phyloP scores from a whole-genome alignment of 1,140 invertebrate genomes.

The Colletes gigas region DNA sequence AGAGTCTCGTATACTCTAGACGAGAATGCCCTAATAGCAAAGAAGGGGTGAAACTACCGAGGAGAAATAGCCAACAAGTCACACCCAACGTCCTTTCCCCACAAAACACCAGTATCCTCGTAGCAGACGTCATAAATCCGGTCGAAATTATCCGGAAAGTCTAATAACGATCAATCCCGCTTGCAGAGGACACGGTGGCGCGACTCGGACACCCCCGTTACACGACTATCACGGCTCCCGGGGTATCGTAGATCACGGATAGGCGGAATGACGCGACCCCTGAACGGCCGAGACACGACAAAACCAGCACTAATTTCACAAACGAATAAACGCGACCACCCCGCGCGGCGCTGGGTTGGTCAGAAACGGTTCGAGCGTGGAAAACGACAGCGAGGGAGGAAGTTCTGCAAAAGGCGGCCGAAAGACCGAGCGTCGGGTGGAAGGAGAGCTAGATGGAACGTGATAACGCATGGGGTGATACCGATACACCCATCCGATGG shows the following conservation, averaged over 20 bases:
- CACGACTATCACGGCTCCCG: not conserved
- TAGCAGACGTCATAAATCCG: not conserved
- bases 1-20: too few relatives aligned
- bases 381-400: slow-evolving; percentile 60
- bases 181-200: not conserved
- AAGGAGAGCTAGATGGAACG: slow-evolving; percentile 57
- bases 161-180: slow-evolving; percentile 10
- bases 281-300: slow-evolving; percentile 75
- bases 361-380: slow-evolving; percentile 62
- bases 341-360: slow-evolving; percentile 36
- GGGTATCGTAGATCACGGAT: slow-evolving; percentile 27
- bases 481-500: slow-evolving; percentile 71
- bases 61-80: not conserved
- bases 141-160: not conserved
- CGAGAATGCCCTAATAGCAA: too few relatives aligned
- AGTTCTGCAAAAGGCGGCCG: slow-evolving; percentile 54
- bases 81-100: not conserved
- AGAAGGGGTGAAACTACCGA: too few relatives aligned
- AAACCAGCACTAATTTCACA: slow-evolving; percentile 82
- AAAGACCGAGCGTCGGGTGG: slow-evolving; percentile 29
- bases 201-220: not conserved
- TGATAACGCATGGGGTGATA: slow-evolving; percentile 76
- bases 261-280: slow-evolving; percentile 16
- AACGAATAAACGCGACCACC: slow-evolving; percentile 77
- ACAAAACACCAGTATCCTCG: not conserved